Base-by-base conservation (phyloP, 2,113 vertebrate species). In the Colossoma macropomum region DNA sequence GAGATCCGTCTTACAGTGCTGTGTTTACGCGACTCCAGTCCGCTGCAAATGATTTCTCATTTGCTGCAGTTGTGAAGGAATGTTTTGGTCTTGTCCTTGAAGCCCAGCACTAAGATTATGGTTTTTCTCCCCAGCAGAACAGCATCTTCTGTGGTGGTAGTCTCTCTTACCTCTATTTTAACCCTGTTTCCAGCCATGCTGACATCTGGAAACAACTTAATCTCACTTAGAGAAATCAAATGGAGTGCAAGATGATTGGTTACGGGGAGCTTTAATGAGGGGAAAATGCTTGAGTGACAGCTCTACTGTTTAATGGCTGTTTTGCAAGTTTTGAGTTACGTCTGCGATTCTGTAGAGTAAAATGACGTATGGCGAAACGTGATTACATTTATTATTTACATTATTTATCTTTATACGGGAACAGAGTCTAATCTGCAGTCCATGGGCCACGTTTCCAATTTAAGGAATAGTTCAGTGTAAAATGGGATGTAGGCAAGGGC, bases 151-250 rank as follows among this genome's bases (percentile, higher is more conserved):
- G 27, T 27, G 8, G 17, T 21, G 17, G 50, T 62, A 52, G 38
- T 19, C 74, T 62, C 77, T 60, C 25, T 21, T 34, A 27, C 32
- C 12, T 32, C 21, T 70, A 17, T 60, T 41, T 65, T 34, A 45
- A 77, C 38, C 68, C 23, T 45, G 68, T 71, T 45, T 71, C 68
- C 68, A 71, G 38, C 68, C 68, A 25, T 16, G 11, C n/a, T 71
- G 68, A 45, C 68, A 71, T 69, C 68, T 80, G 79, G 69, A 80
- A 72, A n/a, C 65, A 50, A 73, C 79, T 70, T 80, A 21, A 21
- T 80, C 50, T 45, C 70, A 68, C 68, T 72, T 30, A 72, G 6
- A 27, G 38, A 69, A 80, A n/a, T 62, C 79, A 41, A 80, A 27
- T 65, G 70, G 68, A 71, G 41, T 32, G 19, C 9, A 65, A 50